Base-by-base conservation (phyloP, 2,797 vertebrate species). In the Furcifer pardalis region DNA sequence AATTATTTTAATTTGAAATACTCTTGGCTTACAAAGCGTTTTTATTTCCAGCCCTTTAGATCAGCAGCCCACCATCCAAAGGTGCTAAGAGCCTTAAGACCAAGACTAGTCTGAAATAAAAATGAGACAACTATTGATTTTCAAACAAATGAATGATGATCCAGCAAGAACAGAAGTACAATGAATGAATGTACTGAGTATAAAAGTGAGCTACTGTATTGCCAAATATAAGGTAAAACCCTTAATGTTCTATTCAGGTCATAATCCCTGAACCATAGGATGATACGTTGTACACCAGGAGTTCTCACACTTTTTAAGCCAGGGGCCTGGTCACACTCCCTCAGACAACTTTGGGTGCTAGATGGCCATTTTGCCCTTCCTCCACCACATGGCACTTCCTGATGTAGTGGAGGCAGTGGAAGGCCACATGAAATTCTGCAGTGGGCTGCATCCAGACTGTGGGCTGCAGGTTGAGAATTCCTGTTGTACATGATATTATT, bases 1-100 rank as follows among this genome's bases (percentile, higher is more conserved):
- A 85, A 81, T 78, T 76, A 1, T 80, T 86, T 81, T 62, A 82
- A 82, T 76, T 79, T 63, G 66, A 82, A 91, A 84, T 59, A 7
- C 63, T 80, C 65, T 30, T 72, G 19, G 59, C 35, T 30, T 75
- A 30, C 62, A 35, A 80, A 59, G 69, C 13, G 52, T 83, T 83
- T 73, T 83, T 79, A 83, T 12, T 69, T 76, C 8, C 82, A 0
- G 25, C 60, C n/a, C 7, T 42, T n/a, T n/a, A n/a, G n/a, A n/a
- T n/a, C n/a, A n/a, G n/a, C n/a, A n/a, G n/a, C n/a, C n/a, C n/a
- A n/a, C 40, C 35, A 32, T 25, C 69, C 32, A 72, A 66, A 60
- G 60, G 62, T 76, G 7, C 37, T 66, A 62, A 44, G 71, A 35
- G 62, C 10, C 60, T 81, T 81, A 73, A 75, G 78, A 42, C 35